phyloP scores from a whole-genome alignment of 2,797 vertebrate genomes.

The Pantherophis vulpinus region DNA sequence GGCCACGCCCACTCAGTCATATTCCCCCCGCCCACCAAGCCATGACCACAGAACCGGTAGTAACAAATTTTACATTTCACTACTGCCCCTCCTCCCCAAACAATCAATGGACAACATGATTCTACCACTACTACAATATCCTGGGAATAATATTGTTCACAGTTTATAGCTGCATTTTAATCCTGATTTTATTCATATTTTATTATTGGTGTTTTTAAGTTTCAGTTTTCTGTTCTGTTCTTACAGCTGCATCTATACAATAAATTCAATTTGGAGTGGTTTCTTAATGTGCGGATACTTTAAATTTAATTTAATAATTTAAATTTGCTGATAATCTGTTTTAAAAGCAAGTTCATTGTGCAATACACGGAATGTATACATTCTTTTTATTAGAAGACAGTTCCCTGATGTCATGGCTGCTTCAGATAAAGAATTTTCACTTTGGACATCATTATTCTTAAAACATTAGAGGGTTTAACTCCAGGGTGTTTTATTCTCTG shows the following conservation, averaged over 20 bases:
- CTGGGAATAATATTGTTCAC: constrained; percentile 12
- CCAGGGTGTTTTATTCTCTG: fast-evolving
- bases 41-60: too few relatives aligned
- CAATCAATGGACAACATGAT: background rate
- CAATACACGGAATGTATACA: background rate
- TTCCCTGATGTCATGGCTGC: background rate
- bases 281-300: constrained; percentile 9
- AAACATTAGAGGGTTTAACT: fast-evolving
- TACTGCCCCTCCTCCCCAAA: too few relatives aligned
- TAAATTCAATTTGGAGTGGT: constrained; percentile 20
- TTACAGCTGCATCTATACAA: background rate
- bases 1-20: too few relatives aligned
- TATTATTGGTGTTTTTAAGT: background rate
- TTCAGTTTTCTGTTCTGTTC: background rate
- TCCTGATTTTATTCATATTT: background rate
- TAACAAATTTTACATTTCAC: too few relatives aligned
- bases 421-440: background rate
- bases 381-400: background rate
- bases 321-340: background rate
- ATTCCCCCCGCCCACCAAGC: too few relatives aligned
- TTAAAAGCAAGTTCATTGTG: background rate
- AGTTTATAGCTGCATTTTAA: constrained; percentile 5
- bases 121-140: constrained; percentile 3
- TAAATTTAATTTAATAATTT: background rate
- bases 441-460: fast-evolving